These are phyloP conservation scores for Elgaria multicarinata DNA, from an alignment of 2,113 vertebrate species.

Conservation along the genomic window DNA sequence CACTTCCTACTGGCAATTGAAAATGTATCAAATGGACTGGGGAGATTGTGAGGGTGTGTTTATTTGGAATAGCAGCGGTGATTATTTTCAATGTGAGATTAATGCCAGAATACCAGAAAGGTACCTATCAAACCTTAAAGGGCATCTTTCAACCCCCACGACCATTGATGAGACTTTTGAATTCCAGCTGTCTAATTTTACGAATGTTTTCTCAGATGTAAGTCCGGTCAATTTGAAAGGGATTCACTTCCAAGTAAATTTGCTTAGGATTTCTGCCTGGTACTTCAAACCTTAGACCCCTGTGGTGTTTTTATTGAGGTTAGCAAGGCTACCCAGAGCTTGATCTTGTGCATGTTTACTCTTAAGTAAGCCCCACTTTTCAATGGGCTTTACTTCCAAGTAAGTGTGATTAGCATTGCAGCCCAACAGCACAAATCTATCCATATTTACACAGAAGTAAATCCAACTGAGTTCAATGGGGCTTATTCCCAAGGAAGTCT, in stretches of 20 bases:
- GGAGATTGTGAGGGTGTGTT: background rate
- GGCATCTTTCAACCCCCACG: background rate
- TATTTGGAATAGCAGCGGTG: constrained; percentile 11
- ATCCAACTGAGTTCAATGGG: background rate
- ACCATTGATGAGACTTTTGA: background rate
- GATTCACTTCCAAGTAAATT: background rate
- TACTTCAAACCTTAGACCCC: background rate
- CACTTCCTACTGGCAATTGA: constrained; percentile 31
- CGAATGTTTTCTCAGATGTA: background rate
- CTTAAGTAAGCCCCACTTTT: background rate
- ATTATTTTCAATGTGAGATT: background rate
- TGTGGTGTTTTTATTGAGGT: background rate
- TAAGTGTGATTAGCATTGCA: background rate
- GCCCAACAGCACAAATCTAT: background rate
- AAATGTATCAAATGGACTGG: constrained; percentile 34
- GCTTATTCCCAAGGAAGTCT: background rate
- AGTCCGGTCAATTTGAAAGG: background rate
- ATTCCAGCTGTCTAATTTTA: background rate
- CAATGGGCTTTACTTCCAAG: too few relatives aligned
- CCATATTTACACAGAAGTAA: too few relatives aligned
- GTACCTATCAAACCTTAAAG: constrained; percentile 25
- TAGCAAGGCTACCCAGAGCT: background rate
- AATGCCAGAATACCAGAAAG: constrained; percentile 11
- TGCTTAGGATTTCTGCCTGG: background rate
- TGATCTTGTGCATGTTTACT: background rate